phyloP scores from a whole-genome alignment of 30 jellyfish, hydroid and myxozoan genomes.

The Mastigias papua region DNA sequence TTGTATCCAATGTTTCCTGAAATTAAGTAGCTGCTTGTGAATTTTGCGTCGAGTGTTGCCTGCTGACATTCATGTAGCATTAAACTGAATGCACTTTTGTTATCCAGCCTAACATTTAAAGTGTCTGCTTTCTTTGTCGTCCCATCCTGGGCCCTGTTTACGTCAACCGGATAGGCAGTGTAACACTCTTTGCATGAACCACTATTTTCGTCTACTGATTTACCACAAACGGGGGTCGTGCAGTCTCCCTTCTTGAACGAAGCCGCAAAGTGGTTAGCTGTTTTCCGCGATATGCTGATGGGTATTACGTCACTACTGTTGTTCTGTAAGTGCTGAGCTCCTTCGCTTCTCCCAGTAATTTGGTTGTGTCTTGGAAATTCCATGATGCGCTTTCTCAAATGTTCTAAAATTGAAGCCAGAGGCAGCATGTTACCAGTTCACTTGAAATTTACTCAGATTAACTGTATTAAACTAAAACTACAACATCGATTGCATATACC shows the following conservation, averaged over 20 bases:
- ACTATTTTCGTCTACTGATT: background rate
- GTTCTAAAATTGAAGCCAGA: background rate
- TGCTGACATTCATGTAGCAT: background rate
- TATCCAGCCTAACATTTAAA: background rate
- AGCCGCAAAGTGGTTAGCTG: conserved; percentile 6
- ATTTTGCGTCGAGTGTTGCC: too few relatives aligned
- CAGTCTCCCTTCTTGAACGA: background rate
- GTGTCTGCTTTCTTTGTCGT: background rate
- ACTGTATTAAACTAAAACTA: too few relatives aligned
- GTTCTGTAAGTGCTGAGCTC: background rate
- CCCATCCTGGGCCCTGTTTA: background rate
- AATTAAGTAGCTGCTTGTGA: too few relatives aligned
- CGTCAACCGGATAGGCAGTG: background rate
- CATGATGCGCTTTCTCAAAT: background rate
- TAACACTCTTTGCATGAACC: background rate
- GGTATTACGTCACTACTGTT: background rate
- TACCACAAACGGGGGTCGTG: background rate
- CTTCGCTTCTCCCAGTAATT: background rate
- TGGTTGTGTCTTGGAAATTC: background rate
- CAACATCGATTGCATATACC: too few relatives aligned
- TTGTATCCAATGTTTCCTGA: background rate
- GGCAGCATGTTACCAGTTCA: too few relatives aligned
- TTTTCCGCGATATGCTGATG: background rate
- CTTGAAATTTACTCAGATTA: too few relatives aligned
- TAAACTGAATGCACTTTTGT: background rate